A percentile compares a stretch with the other conserved stretches of the same genome.
phyloP scores from a whole-genome alignment of 2,797 vertebrate species.

The Danio aesculapii region DNA sequence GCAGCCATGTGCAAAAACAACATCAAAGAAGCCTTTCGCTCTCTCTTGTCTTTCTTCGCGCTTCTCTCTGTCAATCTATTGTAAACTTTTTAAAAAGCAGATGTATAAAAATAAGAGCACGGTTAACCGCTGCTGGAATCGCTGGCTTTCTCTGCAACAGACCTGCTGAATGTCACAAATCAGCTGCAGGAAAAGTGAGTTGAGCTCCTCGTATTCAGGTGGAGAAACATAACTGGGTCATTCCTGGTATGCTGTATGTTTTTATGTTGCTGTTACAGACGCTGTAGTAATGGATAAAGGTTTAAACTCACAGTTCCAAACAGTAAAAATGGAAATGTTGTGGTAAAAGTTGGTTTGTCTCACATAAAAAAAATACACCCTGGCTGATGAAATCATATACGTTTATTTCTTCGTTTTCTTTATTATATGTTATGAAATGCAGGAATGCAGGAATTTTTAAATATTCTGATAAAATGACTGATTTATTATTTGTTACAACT shows the following conservation, averaged over 20 bases:
- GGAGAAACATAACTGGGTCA: conserved; percentile 20
- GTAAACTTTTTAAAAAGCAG: conserved; percentile 38
- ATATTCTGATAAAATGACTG: no score
- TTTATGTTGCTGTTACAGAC: background rate
- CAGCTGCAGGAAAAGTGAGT: background rate
- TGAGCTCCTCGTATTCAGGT: background rate
- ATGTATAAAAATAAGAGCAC: conserved; percentile 26
- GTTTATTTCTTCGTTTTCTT: no score
- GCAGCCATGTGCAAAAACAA: conserved; percentile 64
- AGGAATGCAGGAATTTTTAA: no score
- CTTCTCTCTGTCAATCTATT: conserved; percentile 38
- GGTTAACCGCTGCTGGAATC: conserved; percentile 28
- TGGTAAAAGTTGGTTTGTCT: no score
- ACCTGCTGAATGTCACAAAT: conserved; percentile 24
- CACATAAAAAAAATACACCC: no score
- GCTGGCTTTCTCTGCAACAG: background rate
- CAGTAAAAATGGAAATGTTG: background rate
- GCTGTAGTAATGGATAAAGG: background rate
- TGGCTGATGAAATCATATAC: no score
- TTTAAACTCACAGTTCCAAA: background rate
- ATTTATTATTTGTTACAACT: no score
- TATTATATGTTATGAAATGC: no score
- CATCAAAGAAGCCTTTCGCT: conserved; percentile 52
- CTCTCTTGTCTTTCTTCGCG: conserved; percentile 22
- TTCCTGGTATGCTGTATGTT: conserved; percentile 4